Percentiles rank a stretch among this genome's conserved stretches.
These are phyloP conservation scores for Pheosia gnoma DNA, from an alignment of 2,888 invertebrate species.

Conservation along the genomic window DNA sequence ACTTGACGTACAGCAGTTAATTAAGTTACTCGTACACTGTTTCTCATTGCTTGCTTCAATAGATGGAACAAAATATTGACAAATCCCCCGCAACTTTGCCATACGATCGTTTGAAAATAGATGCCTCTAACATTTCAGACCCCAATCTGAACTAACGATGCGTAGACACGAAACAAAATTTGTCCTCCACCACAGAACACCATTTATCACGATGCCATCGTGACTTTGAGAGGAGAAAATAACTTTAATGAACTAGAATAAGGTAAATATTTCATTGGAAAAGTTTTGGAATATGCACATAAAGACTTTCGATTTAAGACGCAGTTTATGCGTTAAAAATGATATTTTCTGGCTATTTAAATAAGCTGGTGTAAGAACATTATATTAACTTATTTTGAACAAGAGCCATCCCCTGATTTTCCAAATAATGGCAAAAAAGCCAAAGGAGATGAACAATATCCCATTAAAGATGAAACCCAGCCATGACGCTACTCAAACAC, in stretches of 20 bases:
- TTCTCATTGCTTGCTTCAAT: not conserved
- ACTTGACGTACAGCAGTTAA: no score
- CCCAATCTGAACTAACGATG: constrained; percentile 60
- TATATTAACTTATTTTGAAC: no score
- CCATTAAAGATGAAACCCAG: no score
- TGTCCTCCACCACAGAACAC: constrained; percentile 58
- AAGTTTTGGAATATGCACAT: constrained; percentile 19
- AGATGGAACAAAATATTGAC: not conserved
- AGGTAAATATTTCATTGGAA: constrained; percentile 14
- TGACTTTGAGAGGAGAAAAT: constrained; percentile 4
- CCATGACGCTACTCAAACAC: no score
- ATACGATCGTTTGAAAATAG: constrained; percentile 17
- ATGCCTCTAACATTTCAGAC: constrained; percentile 30
- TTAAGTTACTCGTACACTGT: not conserved
- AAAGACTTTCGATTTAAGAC: constrained; percentile 22
- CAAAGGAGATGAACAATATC: no score
- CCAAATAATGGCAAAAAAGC: no score
- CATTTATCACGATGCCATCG: constrained; percentile 61
- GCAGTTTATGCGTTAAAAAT: constrained; percentile 35
- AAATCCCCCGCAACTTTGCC: not conserved
- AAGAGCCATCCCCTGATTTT: no score
- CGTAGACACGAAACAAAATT: constrained; percentile 64
- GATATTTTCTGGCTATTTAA: constrained; percentile 27
- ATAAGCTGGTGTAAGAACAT: constrained; percentile 14
- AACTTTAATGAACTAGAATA: constrained; percentile 12